Conservation (phyloP, 2,888 invertebrate species). For the Acleris laterana region DNA sequence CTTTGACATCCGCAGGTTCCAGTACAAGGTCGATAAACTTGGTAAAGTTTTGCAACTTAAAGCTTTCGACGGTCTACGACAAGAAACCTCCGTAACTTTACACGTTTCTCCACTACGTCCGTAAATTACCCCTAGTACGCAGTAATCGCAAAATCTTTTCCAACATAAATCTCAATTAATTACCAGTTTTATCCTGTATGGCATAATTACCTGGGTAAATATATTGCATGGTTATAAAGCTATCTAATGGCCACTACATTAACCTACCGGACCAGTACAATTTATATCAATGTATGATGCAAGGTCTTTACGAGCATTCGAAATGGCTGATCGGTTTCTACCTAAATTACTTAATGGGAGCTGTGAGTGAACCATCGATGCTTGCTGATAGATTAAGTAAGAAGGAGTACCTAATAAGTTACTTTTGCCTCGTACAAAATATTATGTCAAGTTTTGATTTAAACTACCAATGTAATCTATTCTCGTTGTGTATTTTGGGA, state of each 20-base stretch:
- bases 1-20: no score
- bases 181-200: conserved; percentile 29
- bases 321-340: no score
- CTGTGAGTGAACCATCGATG: no score
- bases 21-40: conserved; percentile 1
- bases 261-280: conserved; percentile 2
- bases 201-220: conserved; percentile 24
- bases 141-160: conserved; percentile 31
- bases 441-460: no score
- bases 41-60: conserved; percentile 8
- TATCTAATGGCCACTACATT: conserved; percentile 16
- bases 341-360: no score
- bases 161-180: conserved; percentile 34
- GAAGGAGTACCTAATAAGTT: no score
- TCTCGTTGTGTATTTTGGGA: no score
- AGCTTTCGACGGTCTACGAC: conserved; percentile 41
- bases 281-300: no score
- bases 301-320: no score
- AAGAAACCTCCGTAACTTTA: conserved; percentile 34
- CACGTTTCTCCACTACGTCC: conserved; percentile 28
- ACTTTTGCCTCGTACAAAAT: no score
- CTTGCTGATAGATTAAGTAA: no score
- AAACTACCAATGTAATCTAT: no score
- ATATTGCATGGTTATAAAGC: conserved; percentile 16
- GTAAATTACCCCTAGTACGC: conserved; percentile 25